Evolutionary conservation across 35 echinoderm and acorn worm species (phyloP).

Genomic region (Hemicentrotus pulcherrimus): DNA sequence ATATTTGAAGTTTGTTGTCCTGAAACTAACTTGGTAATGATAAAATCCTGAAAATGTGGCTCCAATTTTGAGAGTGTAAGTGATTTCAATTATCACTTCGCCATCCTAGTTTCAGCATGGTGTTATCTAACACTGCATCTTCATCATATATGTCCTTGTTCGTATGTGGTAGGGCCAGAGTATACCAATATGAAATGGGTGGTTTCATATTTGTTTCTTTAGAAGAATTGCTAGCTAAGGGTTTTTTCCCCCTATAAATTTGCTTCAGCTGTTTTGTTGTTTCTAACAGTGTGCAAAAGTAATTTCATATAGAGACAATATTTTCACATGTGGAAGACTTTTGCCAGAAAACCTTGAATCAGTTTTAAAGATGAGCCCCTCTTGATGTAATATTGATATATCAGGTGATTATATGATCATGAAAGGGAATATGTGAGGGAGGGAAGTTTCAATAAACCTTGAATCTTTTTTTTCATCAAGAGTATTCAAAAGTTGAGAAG

Average conservation of each 20-base stretch:
- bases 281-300: neutral
- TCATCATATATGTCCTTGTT: neutral
- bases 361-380: neutral
- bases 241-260: neutral
- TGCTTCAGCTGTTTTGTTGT: neutral
- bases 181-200: neutral
- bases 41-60: slow-evolving; percentile 43
- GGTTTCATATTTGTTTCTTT: neutral
- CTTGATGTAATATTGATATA: slow-evolving; percentile 7
- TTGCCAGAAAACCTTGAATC: neutral
- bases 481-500: neutral
- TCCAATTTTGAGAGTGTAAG: slow-evolving; percentile 35
- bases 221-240: neutral
- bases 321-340: slow-evolving; percentile 5
- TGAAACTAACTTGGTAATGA: slow-evolving; percentile 35
- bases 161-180: neutral
- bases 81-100: slow-evolving; percentile 42
- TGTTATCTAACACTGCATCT: neutral
- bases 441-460: neutral
- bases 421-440: neutral
- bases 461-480: neutral
- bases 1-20: neutral
- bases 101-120: slow-evolving; percentile 15
- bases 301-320: neutral
- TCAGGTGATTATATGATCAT: neutral